These are phyloP conservation scores for Gobionotothen gibberifrons DNA, from an alignment of 2,797 vertebrate species.

Conservation along the genomic window DNA sequence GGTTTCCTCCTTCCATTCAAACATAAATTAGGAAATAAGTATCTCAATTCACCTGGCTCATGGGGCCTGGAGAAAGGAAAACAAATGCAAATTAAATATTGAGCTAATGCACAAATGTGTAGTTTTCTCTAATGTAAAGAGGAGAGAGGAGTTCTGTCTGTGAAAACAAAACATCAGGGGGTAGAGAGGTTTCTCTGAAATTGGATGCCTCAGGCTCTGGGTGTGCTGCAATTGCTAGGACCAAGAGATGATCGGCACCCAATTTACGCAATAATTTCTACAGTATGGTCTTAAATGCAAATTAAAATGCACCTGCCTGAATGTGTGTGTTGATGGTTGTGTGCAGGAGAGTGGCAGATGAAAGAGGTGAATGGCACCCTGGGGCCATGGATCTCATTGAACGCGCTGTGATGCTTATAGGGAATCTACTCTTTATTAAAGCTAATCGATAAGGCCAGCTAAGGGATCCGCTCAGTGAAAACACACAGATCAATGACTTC, in stretches of 20 bases:
- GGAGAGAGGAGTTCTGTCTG: slow-evolving; percentile 5
- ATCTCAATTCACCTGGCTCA: slow-evolving; percentile 46
- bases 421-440: slow-evolving; percentile 73
- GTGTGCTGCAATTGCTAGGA: slow-evolving; percentile 9
- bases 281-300: slow-evolving; percentile 29
- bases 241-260: slow-evolving; percentile 24
- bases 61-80: slow-evolving; percentile 14
- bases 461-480: slow-evolving; percentile 74
- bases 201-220: slow-evolving; percentile 26
- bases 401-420: slow-evolving; percentile 41
- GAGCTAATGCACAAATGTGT: slow-evolving; percentile 24
- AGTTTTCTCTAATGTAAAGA: slow-evolving; percentile 16
- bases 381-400: slow-evolving; percentile 53
- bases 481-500: slow-evolving; percentile 78
- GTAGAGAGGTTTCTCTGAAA: slow-evolving; percentile 28
- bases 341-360: slow-evolving; percentile 31
- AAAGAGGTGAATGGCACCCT: slow-evolving; percentile 49
- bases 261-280: slow-evolving; percentile 36
- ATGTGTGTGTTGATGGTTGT: background rate
- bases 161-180: slow-evolving; percentile 45
- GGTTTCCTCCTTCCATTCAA: slow-evolving; percentile 40
- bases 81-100: slow-evolving; percentile 25
- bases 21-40: slow-evolving; percentile 32
- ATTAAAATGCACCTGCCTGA: slow-evolving; percentile 20
- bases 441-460: slow-evolving; percentile 61